Percentiles rank a stretch among this genome's conserved stretches.
Conservation (phyloP, 2,888 invertebrate genomes). For the Tenthredo amoena region DNA sequence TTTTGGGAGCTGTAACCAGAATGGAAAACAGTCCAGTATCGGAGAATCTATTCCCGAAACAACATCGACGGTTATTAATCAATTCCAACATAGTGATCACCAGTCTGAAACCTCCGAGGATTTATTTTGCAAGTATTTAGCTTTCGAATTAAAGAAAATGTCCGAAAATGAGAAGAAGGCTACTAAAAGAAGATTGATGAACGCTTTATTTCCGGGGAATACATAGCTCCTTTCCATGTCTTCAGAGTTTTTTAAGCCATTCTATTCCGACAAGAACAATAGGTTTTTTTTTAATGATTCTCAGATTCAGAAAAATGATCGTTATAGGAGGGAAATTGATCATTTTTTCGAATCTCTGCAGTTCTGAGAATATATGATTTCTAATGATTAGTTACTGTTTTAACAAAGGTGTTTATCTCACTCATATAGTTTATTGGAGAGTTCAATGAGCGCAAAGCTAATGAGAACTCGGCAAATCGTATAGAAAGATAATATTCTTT, state of each 20-base stretch:
- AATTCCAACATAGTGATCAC: not conserved
- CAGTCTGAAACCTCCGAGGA: constrained; percentile 28
- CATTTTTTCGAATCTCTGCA: not conserved
- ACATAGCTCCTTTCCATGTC: not conserved
- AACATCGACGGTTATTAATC: not conserved
- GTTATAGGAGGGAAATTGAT: not conserved
- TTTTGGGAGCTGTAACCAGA: constrained; percentile 11
- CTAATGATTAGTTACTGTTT: not conserved
- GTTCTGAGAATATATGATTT: not conserved
- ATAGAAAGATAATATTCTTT: constrained; percentile 5
- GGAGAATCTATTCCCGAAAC: not conserved
- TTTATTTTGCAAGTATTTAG: constrained; percentile 22
- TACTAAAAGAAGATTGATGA: constrained; percentile 10
- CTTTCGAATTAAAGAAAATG: constrained; percentile 28
- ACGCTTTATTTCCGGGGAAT: constrained; percentile 9
- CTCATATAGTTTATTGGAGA: not conserved
- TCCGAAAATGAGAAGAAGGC: constrained; percentile 23
- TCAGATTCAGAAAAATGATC: not conserved
- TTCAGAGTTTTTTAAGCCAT: not conserved
- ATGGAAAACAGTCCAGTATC: not conserved
- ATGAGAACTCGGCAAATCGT: not conserved
- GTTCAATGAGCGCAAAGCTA: not conserved
- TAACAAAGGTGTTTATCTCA: not conserved
- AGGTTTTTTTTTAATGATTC: not conserved
- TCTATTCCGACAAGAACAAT: not conserved